phyloP scores from a whole-genome alignment of 2,888 invertebrate genomes.

The Macrophya annulata region DNA sequence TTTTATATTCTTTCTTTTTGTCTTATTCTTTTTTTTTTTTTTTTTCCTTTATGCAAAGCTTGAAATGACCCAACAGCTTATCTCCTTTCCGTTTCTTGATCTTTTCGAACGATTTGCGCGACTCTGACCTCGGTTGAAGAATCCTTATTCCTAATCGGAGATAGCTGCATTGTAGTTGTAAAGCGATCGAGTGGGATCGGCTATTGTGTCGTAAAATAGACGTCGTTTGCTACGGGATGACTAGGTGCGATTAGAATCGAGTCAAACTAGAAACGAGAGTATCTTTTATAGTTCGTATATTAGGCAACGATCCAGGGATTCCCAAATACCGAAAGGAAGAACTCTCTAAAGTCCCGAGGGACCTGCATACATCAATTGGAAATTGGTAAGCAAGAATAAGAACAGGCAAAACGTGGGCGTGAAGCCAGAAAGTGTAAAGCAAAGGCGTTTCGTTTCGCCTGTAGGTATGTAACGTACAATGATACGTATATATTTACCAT shows the following conservation, averaged over 20 bases:
- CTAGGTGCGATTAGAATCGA: slow-evolving; percentile 51
- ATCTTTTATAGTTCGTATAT: slow-evolving; percentile 15
- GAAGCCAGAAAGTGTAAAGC: slow-evolving; percentile 32
- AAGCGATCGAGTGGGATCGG: slow-evolving; percentile 44
- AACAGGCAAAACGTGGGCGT: not conserved
- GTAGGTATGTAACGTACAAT: not conserved
- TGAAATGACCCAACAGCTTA: slow-evolving; percentile 30
- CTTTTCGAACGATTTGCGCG: slow-evolving; percentile 14
- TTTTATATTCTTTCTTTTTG: not conserved
- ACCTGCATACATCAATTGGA: slow-evolving; percentile 33
- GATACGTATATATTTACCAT: not conserved
- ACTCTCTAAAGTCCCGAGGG: not conserved
- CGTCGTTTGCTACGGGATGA: slow-evolving; percentile 37
- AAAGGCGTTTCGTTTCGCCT: not conserved
- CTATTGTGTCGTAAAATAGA: slow-evolving; percentile 53
- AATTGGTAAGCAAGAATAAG: slow-evolving; percentile 15
- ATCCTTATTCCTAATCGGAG: slow-evolving; percentile 20
- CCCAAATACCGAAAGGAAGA: not conserved
- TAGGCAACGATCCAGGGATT: slow-evolving; percentile 8
- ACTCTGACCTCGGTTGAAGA: slow-evolving; percentile 20
- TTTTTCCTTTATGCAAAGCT: too few relatives aligned
- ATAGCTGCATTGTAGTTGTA: slow-evolving; percentile 49
- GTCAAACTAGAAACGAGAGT: not conserved
- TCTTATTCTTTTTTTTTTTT: not conserved
- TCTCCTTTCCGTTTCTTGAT: slow-evolving; percentile 17